phyloP scores from a whole-genome alignment of 1,140 invertebrate genomes.

The Agraylea sexmaculata region DNA sequence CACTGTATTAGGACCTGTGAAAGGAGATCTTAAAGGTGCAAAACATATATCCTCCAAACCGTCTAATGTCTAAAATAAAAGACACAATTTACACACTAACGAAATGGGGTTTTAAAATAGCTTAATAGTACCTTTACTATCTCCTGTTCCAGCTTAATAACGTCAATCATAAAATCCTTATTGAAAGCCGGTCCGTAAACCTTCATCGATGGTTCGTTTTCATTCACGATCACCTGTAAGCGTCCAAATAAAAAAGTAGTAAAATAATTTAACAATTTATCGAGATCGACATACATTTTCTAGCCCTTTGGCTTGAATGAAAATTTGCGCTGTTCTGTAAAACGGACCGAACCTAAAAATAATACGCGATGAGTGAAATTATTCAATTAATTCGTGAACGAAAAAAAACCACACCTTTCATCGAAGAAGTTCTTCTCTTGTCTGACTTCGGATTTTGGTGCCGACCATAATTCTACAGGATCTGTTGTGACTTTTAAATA shows the following conservation, averaged over 20 bases:
- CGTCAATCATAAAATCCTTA: constrained; percentile 50
- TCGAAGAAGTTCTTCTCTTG: constrained; percentile 72
- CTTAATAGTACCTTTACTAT: constrained; percentile 36
- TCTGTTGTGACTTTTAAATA: constrained; percentile 60
- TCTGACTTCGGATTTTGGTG: constrained; percentile 55
- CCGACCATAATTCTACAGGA: constrained; percentile 78
- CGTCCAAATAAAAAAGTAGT: background rate
- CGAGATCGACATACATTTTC: constrained; percentile 22
- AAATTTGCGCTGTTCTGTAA: constrained; percentile 76
- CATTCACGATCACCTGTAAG: constrained; percentile 20
- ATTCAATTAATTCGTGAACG: constrained; percentile 3
- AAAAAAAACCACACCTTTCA: constrained; percentile 24
- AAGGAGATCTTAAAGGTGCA: constrained; percentile 61
- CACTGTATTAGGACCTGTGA: constrained; percentile 39
- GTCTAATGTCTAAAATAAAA: constrained; percentile 29
- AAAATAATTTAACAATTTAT: constrained; percentile 7
- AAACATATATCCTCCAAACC: constrained; percentile 71
- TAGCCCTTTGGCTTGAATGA: constrained; percentile 32
- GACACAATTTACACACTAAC: constrained; percentile 9
- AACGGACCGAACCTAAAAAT: constrained; percentile 60
- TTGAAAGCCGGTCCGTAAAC: constrained; percentile 57
- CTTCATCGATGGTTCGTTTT: constrained; percentile 24
- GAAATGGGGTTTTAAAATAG: background rate
- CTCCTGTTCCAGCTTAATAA: constrained; percentile 50
- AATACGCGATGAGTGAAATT: constrained; percentile 11